phyloP scores from a whole-genome alignment of 2,888 invertebrate species.

The Tethea ocularis region DNA sequence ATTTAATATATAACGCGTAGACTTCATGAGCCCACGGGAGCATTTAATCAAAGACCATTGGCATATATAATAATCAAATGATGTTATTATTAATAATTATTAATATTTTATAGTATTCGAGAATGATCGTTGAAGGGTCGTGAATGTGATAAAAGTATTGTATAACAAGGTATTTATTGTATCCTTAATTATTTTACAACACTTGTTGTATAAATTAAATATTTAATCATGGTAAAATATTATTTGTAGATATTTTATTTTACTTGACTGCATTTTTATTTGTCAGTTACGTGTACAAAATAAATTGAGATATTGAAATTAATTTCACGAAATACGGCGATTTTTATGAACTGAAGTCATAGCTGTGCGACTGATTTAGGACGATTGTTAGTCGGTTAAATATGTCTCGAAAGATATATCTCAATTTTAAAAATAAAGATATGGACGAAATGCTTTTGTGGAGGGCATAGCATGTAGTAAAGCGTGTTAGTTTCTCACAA shows the following conservation, averaged over 20 bases:
- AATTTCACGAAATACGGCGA: no score
- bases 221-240: neutral
- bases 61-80: conserved; percentile 25
- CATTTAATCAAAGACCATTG: conserved; percentile 57
- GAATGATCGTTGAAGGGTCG: conserved; percentile 35
- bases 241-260: neutral
- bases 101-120: conserved; percentile 44
- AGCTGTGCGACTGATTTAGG: no score
- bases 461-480: conserved; percentile 12
- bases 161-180: conserved; percentile 16
- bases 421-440: neutral
- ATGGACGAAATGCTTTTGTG: neutral
- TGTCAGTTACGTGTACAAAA: conserved; percentile 23
- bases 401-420: neutral
- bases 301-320: conserved; percentile 18
- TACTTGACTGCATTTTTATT: conserved; percentile 25
- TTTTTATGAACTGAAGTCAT: neutral
- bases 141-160: conserved; percentile 47
- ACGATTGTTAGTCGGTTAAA: neutral
- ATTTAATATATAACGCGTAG: conserved; percentile 50
- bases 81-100: conserved; percentile 37
- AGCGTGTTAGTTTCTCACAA: conserved; percentile 19
- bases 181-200: neutral
- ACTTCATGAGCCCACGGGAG: conserved; percentile 50
- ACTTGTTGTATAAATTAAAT: neutral